These are phyloP conservation scores for Stegodyphus mimosarum DNA, from an alignment of 1,140 invertebrate species.

Conservation along the genomic window DNA sequence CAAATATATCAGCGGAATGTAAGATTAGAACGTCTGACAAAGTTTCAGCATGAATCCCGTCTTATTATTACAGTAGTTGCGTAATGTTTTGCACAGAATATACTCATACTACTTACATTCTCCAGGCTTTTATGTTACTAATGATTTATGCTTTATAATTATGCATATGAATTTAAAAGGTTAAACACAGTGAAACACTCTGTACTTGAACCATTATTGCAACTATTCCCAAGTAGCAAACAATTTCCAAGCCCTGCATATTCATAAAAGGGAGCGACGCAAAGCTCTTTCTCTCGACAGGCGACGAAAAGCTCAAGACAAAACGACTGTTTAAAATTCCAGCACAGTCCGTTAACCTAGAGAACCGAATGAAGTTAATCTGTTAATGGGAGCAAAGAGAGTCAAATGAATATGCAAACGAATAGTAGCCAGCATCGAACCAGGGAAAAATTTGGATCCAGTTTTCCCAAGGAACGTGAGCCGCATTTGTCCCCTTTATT, in stretches of 20 bases:
- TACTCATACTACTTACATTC: too few species aligned
- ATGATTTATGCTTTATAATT: too few species aligned
- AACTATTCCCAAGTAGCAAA: too few species aligned
- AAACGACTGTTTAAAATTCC: conserved; percentile 58
- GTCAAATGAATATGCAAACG: conserved; percentile 59
- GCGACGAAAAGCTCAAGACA: conserved; percentile 41
- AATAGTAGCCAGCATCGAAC: not conserved
- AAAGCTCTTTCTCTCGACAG: conserved; percentile 17
- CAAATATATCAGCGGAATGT: too few species aligned
- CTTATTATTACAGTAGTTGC: too few species aligned
- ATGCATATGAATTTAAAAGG: too few species aligned
- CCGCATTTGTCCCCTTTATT: conserved; percentile 36
- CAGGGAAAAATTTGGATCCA: conserved; percentile 44
- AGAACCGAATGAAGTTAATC: conserved; percentile 57
- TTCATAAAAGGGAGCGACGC: conserved; percentile 25
- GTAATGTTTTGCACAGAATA: too few species aligned
- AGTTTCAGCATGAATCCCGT: too few species aligned
- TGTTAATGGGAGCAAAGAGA: conserved; percentile 57
- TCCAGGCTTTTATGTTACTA: too few species aligned
- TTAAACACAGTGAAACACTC: too few species aligned
- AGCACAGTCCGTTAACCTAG: conserved; percentile 55
- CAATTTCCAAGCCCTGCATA: conserved; percentile 5
- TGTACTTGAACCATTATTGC: too few species aligned
- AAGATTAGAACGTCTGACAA: too few species aligned
- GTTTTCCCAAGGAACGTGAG: conserved; percentile 33